These are phyloP conservation scores for Thaumatotibia leucotreta DNA, from an alignment of 1,140 invertebrate species.

Conservation along the genomic window DNA sequence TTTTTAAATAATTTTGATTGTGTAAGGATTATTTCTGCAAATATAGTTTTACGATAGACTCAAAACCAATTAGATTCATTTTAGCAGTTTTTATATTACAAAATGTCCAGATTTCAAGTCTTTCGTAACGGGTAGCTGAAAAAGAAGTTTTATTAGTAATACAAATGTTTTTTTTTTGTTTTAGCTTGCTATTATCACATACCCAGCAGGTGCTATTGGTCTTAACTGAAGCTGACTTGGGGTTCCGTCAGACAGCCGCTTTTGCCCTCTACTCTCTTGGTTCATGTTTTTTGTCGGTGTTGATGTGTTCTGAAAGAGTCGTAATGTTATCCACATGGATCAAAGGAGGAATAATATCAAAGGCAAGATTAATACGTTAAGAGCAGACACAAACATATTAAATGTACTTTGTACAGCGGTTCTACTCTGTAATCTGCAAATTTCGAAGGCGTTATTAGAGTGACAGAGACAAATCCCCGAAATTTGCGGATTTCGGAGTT, in stretches of 20 bases:
- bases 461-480: too few relatives aligned
- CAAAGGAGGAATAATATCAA: too few relatives aligned
- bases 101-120: not conserved
- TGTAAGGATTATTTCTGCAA: not conserved
- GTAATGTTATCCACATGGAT: too few relatives aligned
- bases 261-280: slow-evolving; percentile 60
- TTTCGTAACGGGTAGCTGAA: not conserved
- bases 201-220: slow-evolving; percentile 67
- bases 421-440: too few relatives aligned
- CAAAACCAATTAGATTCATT: not conserved
- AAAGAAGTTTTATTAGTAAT: not conserved
- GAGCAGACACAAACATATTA: too few relatives aligned
- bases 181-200: slow-evolving; percentile 25
- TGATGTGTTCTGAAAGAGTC: slow-evolving; percentile 46
- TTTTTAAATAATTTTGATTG: not conserved
- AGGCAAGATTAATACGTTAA: too few relatives aligned
- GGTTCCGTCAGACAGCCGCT: slow-evolving; percentile 62
- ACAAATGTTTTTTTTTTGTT: not conserved
- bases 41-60: not conserved
- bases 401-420: too few relatives aligned
- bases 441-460: too few relatives aligned
- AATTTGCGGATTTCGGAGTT: too few relatives aligned
- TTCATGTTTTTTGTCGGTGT: slow-evolving; percentile 51
- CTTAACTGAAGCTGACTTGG: slow-evolving; percentile 62
- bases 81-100: not conserved